phyloP scores from a whole-genome alignment of 2,113 vertebrate species.

The Psephotus haematonotus region DNA sequence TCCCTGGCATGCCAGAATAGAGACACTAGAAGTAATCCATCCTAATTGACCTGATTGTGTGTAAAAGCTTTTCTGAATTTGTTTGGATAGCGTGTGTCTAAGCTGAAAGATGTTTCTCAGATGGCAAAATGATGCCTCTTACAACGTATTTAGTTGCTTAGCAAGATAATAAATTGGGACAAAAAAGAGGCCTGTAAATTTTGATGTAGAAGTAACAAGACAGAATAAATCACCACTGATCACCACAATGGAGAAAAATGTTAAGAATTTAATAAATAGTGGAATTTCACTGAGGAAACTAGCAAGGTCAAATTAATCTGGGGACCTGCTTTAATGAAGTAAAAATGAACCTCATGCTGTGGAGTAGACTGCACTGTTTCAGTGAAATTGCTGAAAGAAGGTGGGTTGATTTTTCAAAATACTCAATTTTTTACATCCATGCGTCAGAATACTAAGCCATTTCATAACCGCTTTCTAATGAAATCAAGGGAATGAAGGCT shows the following conservation, averaged over 20 bases:
- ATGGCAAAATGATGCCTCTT: neutral
- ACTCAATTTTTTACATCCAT: neutral
- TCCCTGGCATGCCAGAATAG: neutral
- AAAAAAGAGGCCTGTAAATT: neutral
- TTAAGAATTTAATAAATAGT: neutral
- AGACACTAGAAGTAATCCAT: constrained; percentile 6
- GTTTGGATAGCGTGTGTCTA: neutral
- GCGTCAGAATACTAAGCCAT: neutral
- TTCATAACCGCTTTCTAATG: neutral
- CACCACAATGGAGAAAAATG: neutral
- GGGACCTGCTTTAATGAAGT: neutral
- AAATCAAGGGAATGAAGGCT: neutral
- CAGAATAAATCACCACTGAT: neutral
- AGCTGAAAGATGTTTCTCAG: constrained; percentile 2
- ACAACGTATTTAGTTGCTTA: neutral
- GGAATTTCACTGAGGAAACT: neutral
- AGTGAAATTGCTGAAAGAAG: neutral
- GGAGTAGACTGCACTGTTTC: neutral
- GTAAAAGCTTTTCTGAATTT: constrained; percentile 21
- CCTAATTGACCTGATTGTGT: neutral
- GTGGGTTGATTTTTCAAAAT: neutral
- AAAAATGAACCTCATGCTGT: neutral
- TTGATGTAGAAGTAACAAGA: neutral
- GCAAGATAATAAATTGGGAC: neutral
- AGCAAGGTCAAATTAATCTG: neutral